Evolutionary conservation across 2,113 vertebrate species (phyloP), one percentile per base, ranked within the genome.

Genomic region (Peromyscus californicus): DNA sequence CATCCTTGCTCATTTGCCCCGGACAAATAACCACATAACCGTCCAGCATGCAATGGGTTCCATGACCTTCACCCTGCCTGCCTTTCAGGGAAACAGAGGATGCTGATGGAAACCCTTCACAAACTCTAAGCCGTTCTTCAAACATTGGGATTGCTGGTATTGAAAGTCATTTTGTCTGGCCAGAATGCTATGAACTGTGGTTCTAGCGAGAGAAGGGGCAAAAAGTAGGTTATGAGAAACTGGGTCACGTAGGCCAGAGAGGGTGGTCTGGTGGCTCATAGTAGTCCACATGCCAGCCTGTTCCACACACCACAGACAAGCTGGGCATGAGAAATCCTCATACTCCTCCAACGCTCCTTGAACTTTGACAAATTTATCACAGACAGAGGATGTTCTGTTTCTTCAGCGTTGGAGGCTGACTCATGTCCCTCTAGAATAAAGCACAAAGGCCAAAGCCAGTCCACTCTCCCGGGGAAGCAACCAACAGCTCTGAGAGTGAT

Each of bases 161-260:
- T 45, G 90, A 87, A 69, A 87, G 36, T 24, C 19, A 33, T 5
- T 17, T 5, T 17, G 21, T 26, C 69, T 57, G 26, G 1, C 31
- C 85, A 83, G 89, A 57, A 22, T 6, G 10, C 67, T 10, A 2
- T 39, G n/a, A 76, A 87, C 29, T 24, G 6, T 48, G 63, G 31
- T 12, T 76, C 10, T 19, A 36, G 74, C 12, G 42, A 74, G 59
- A 69, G 36, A n/a, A 36, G 1, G 70, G 63, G 45, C 57, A 36
- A 76, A 85, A 65, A 26, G 61, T 8, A 33, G 65, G 59, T n/a
- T 74, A 45, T 76, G 82, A 97, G 94, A 92, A 92, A 87, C 21
- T 0, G 0, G 83, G 75, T 84, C 57, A 75, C 3, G 0, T 11
- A 7, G 19, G 48, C 48, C 12, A 78, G 39, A 3, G 26, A 22